Base-by-base conservation (phyloP, 2,797 vertebrate species). In the Thamnophis elegans region DNA sequence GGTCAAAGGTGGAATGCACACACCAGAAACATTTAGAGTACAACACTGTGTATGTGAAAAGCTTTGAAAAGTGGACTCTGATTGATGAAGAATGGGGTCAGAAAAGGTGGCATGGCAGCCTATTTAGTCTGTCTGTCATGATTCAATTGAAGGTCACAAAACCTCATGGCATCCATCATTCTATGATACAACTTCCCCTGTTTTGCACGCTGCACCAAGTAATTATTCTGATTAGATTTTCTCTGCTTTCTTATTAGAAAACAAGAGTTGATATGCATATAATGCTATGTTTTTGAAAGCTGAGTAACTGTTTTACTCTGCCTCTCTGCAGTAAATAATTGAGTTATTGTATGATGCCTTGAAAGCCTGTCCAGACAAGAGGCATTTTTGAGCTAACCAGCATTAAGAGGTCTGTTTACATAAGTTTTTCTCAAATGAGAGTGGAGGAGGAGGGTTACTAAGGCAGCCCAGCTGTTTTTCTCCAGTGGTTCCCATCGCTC, bases 381-480 rank as follows among this genome's bases (percentile, higher is more conserved):
- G 32, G 94, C 60, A 62, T 25, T 78, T 73, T 0, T 82, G 90
- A 95, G 42, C 92, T 92, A 91, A 94, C 93, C 86, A 95, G 53
- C 91, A 5, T 47, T 59, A 36, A 90, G 28, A 85, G 87, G 20
- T 4, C 11, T 95, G 42, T 95, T 95, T 96, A 95, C 91, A 93
- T 86, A 95, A 93, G 93, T 92, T 90, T 90, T 78, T 2, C 28
- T 6, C 36, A 85, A 92, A 68, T 73, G 59, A 36, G 22, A 91
- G 65, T 42, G 58, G 51, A 93, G 78, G 42, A 65, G 42, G 89
- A 85, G 93, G 93, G 58, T 47, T 88, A 93, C n/a, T 89, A 93
- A 91, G 92, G 91, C 86, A 93, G 90, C 89, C 73, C 91, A 95
- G 91, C 87, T 95, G 90, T 92, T 95, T 1, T 7, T 82, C 94